A percentile compares a stretch with the other conserved stretches of the same genome.
Conservation (phyloP, 1,140 invertebrate genomes). For the Geopemphigus sp. region DNA sequence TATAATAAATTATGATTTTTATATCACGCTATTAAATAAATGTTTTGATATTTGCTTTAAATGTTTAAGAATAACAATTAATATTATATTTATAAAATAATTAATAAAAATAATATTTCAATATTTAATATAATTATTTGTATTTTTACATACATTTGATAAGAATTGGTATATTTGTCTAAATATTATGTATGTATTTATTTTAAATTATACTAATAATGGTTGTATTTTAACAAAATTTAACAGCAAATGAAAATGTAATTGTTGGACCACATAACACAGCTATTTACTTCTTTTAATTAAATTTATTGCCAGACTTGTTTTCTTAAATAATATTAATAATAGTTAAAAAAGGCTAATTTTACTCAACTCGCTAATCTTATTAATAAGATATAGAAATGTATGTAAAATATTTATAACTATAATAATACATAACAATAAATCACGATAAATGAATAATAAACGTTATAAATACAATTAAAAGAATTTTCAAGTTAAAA, state of each 20-base stretch:
- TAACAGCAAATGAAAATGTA: conserved; percentile 25
- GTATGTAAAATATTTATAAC: conserved; percentile 40
- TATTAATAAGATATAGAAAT: conserved; percentile 32
- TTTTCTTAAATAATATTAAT: conserved; percentile 39
- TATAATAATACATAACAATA: conserved; percentile 41
- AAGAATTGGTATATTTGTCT: conserved; percentile 10
- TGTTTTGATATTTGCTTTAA: conserved; percentile 23
- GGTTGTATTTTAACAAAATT: conserved; percentile 8
- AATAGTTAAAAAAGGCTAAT: conserved; percentile 3
- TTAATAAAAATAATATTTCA: background rate
- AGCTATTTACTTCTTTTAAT: conserved; percentile 14
- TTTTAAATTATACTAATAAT: background rate
- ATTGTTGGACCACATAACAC: conserved; percentile 33
- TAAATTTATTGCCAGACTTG: conserved; percentile 39
- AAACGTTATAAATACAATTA: conserved; percentile 26
- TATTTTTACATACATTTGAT: conserved; percentile 4
- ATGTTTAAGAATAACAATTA: conserved; percentile 26
- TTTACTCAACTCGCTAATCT: conserved; percentile 15
- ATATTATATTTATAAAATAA: conserved; percentile 10
- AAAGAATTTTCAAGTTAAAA: conserved; percentile 26
- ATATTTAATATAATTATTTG: background rate
- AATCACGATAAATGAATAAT: conserved; percentile 9
- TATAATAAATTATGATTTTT: conserved; percentile 5
- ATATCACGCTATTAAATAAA: conserved; percentile 15
- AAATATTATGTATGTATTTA: conserved; percentile 19